phyloP scores from a whole-genome alignment of 2,888 invertebrate genomes.

The Podabrus alpinus region DNA sequence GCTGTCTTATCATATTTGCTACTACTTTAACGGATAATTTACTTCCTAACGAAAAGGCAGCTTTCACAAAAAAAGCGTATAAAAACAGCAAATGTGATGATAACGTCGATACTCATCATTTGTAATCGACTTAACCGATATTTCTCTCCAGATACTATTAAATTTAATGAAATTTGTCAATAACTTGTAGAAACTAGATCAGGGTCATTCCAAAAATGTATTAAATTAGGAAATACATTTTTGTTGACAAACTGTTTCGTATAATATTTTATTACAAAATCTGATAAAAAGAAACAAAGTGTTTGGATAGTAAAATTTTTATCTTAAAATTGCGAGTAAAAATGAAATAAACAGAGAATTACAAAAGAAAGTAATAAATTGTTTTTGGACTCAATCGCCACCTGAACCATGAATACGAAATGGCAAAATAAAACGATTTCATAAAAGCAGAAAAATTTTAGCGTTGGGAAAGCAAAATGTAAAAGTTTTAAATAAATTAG shows the following conservation, averaged over 20 bases:
- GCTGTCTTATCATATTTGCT: neutral
- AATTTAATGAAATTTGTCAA: neutral
- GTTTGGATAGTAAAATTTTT: neutral
- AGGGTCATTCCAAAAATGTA: neutral
- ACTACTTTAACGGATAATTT: neutral
- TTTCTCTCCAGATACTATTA: conserved; percentile 3
- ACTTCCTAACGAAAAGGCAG: neutral
- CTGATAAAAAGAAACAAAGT: neutral
- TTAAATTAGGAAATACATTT: neutral
- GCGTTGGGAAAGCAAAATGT: neutral
- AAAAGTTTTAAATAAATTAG: neutral
- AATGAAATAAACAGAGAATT: too few relatives aligned
- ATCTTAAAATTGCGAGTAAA: neutral
- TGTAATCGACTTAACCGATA: conserved; percentile 10
- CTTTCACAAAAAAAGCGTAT: neutral
- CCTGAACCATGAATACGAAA: neutral
- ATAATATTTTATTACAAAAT: neutral
- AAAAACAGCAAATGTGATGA: neutral
- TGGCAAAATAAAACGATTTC: neutral
- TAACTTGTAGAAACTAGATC: neutral
- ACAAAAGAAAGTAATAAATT: neutral
- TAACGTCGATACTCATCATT: conserved; percentile 1
- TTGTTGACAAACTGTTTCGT: neutral
- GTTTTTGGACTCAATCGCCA: neutral
- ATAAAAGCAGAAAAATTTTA: neutral